A percentile compares a stretch with the other conserved stretches of the same genome.
Conservation (phyloP, 1,140 invertebrate species). For the Cephus cinctus region DNA sequence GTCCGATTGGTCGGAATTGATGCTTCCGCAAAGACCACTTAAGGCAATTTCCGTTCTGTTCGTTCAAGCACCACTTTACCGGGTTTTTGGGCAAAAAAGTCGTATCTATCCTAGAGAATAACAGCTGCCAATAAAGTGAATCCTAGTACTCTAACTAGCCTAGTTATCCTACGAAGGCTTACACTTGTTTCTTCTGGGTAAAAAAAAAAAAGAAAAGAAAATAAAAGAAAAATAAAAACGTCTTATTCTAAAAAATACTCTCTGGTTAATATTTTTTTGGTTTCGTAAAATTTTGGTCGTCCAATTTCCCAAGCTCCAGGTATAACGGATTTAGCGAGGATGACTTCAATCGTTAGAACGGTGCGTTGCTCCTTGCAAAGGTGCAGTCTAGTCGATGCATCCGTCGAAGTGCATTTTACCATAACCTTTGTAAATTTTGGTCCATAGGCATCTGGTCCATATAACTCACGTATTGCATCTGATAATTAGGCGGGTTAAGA, state of each 20-base stretch:
- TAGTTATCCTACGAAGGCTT: slow-evolving; percentile 4
- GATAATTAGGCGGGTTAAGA: slow-evolving; percentile 38
- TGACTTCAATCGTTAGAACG: too few relatives aligned
- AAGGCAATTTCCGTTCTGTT: slow-evolving; percentile 34
- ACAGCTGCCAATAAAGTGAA: slow-evolving; percentile 28
- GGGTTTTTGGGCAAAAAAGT: slow-evolving; percentile 24
- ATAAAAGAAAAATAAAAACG: too few relatives aligned
- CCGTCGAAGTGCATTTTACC: too few relatives aligned
- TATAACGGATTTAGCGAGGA: too few relatives aligned
- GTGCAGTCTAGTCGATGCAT: too few relatives aligned
- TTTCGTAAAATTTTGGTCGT: slow-evolving; percentile 9
- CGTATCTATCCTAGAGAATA: slow-evolving; percentile 21
- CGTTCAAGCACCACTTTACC: slow-evolving; percentile 22
- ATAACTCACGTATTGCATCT: slow-evolving; percentile 49
- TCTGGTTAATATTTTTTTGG: slow-evolving; percentile 12
- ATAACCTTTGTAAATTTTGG: slow-evolving; percentile 48
- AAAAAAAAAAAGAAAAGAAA: too few relatives aligned
- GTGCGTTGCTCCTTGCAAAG: too few relatives aligned
- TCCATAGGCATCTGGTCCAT: slow-evolving; percentile 44
- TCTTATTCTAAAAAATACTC: too few relatives aligned
- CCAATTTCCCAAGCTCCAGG: background rate
- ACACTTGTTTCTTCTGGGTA: slow-evolving; percentile 1
- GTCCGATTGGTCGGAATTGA: background rate
- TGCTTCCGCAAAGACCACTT: slow-evolving; percentile 40
- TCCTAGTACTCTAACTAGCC: background rate